These are phyloP conservation scores for Hofmannophila pseudospretella DNA, from an alignment of 2,888 invertebrate species.

Conservation along the genomic window DNA sequence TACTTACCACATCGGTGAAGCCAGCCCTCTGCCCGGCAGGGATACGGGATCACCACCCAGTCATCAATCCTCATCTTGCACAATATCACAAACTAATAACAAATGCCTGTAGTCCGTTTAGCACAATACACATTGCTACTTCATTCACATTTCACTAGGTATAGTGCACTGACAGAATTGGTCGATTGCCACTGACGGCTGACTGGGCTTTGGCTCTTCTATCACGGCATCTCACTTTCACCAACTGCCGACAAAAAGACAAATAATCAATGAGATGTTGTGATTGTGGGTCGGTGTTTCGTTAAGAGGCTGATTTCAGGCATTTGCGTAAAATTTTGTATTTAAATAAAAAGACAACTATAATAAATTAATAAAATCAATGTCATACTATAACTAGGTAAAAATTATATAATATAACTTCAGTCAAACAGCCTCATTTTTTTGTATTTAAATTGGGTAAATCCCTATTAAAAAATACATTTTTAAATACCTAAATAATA, in stretches of 20 bases:
- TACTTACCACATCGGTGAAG: slow-evolving; percentile 67
- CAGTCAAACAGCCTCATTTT: too few relatives aligned
- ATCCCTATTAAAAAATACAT: too few relatives aligned
- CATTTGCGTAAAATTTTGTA: too few relatives aligned
- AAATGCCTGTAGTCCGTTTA: slow-evolving; percentile 23
- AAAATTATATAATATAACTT: too few relatives aligned
- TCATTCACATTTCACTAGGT: slow-evolving; percentile 34
- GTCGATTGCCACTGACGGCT: slow-evolving; percentile 18
- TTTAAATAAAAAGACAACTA: too few relatives aligned
- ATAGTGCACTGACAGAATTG: slow-evolving; percentile 9
- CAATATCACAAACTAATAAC: slow-evolving; percentile 29
- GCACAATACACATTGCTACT: slow-evolving; percentile 29
- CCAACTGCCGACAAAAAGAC: slow-evolving; percentile 56
- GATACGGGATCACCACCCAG: slow-evolving; percentile 55
- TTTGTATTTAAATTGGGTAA: too few relatives aligned
- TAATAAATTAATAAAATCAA: too few relatives aligned
- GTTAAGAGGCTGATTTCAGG: too few relatives aligned
- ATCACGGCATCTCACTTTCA: slow-evolving; percentile 59
- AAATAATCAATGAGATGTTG: slow-evolving; percentile 18
- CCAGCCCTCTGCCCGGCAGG: slow-evolving; percentile 71
- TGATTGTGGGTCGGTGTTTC: too few relatives aligned
- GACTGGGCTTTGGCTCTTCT: slow-evolving; percentile 8
- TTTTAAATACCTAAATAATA: too few relatives aligned
- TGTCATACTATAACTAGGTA: too few relatives aligned
- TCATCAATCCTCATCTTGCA: slow-evolving; percentile 49